These are phyloP conservation scores for Oryzaephilus surinamensis DNA, from an alignment of 1,140 invertebrate genomes.

Conservation along the genomic window DNA sequence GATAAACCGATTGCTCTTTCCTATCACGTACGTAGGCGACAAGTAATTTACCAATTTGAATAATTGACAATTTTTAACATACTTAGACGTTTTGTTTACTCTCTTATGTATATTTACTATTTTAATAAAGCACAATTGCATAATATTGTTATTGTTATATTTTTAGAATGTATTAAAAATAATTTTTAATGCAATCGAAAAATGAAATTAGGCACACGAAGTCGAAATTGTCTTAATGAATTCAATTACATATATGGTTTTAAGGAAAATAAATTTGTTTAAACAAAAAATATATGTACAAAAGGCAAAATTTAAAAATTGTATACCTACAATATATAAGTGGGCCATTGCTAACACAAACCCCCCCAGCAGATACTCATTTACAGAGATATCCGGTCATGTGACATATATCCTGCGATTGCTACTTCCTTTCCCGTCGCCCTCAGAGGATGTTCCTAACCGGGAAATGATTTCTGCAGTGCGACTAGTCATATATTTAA, in stretches of 20 bases:
- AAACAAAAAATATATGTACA: background rate
- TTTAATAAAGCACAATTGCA: too few relatives aligned
- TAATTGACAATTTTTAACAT: slow-evolving; percentile 12
- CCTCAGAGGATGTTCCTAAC: slow-evolving; percentile 30
- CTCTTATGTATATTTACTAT: slow-evolving; percentile 10
- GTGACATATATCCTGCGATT: slow-evolving; percentile 32
- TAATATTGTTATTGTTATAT: slow-evolving; percentile 6
- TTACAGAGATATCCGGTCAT: slow-evolving; percentile 29
- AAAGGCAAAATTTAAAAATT: slow-evolving; percentile 9
- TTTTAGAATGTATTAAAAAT: background rate
- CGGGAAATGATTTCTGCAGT: slow-evolving; percentile 29
- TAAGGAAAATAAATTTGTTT: too few relatives aligned
- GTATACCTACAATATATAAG: too few relatives aligned
- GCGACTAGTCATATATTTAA: slow-evolving; percentile 14
- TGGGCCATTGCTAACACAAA: too few relatives aligned
- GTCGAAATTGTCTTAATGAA: too few relatives aligned
- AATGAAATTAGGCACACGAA: too few relatives aligned
- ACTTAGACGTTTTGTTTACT: slow-evolving; percentile 11
- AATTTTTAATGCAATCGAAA: background rate
- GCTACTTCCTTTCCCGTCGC: slow-evolving; percentile 31
- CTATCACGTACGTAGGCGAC: slow-evolving; percentile 10
- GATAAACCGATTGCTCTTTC: too few relatives aligned
- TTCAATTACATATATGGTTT: background rate
- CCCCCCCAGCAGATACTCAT: slow-evolving; percentile 12
- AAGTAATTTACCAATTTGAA: slow-evolving; percentile 13